Conservation (phyloP, 1,140 invertebrate species). For the Himalopsyche phryganea region DNA sequence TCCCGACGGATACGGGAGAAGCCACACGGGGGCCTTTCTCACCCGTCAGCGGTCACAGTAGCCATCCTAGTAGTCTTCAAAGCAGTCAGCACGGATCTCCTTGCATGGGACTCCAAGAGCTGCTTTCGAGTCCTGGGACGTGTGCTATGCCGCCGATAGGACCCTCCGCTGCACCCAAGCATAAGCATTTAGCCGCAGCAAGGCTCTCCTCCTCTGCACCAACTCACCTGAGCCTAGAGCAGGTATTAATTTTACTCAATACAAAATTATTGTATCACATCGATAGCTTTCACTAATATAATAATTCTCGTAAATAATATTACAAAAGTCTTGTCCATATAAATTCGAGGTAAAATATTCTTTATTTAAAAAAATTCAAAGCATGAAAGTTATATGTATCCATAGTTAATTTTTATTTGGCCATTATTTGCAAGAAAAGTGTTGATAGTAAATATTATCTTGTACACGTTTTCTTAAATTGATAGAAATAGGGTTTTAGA, state of each 20-base stretch:
- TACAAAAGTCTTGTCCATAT: no score
- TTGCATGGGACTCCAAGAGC: constrained; percentile 54
- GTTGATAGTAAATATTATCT: no score
- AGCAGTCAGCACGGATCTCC: constrained; percentile 47
- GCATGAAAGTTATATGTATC: no score
- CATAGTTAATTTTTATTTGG: no score
- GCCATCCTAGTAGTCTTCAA: constrained; percentile 54
- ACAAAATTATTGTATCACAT: no score
- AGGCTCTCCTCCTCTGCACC: constrained; percentile 79
- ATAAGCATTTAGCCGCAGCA: constrained; percentile 53
- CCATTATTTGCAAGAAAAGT: no score
- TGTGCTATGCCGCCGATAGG: constrained; percentile 40
- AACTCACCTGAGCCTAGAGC: constrained; percentile 73
- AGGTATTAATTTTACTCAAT: constrained; percentile 33
- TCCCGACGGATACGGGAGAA: constrained; percentile 43
- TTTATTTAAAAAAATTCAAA: no score
- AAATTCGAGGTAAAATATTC: no score
- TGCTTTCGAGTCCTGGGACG: constrained; percentile 62
- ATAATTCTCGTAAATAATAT: no score
- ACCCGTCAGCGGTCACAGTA: constrained; percentile 56
- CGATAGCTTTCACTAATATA: no score
- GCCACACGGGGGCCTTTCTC: constrained; percentile 53
- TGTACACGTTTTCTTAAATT: no score
- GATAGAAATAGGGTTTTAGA: no score
- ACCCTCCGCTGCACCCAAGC: constrained; percentile 40